Evolutionary conservation across 2,113 vertebrate species (phyloP).

Genomic region (Trematocara variabile): DNA sequence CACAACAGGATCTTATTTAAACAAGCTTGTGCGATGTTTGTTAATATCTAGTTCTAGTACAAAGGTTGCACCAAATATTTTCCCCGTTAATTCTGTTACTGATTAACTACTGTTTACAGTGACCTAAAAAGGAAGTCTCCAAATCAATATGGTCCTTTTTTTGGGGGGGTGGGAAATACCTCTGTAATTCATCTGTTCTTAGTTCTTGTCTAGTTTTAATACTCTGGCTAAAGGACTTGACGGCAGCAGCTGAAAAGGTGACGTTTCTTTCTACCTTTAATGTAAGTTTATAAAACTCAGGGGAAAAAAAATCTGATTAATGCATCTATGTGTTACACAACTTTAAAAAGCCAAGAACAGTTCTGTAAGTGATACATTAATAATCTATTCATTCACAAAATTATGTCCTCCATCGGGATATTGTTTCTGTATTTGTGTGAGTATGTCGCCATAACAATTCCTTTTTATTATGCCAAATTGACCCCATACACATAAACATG

Average conservation of each 20-base stretch:
- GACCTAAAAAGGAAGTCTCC: neutral
- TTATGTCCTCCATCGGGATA: neutral
- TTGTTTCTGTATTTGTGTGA: neutral
- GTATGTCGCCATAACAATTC: neutral
- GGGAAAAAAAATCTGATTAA: no score
- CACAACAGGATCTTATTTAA: neutral
- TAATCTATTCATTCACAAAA: neutral
- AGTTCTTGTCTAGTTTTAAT: neutral
- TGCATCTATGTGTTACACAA: neutral
- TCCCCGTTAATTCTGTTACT: neutral
- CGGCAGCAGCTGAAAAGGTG: neutral
- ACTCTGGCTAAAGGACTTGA: neutral
- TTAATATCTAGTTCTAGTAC: neutral
- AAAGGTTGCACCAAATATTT: neutral
- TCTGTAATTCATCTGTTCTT: neutral
- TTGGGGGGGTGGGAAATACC: no score
- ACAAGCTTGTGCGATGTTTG: neutral
- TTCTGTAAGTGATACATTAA: neutral
- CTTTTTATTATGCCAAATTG: neutral
- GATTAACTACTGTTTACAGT: conserved; percentile 1
- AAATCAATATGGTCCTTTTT: neutral
- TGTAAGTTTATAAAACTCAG: neutral
- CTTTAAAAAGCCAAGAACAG: neutral
- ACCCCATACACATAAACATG: neutral
- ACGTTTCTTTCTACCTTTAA: neutral